Conservation (phyloP, 2,888 invertebrate genomes). For the Ochropleura plecta region DNA sequence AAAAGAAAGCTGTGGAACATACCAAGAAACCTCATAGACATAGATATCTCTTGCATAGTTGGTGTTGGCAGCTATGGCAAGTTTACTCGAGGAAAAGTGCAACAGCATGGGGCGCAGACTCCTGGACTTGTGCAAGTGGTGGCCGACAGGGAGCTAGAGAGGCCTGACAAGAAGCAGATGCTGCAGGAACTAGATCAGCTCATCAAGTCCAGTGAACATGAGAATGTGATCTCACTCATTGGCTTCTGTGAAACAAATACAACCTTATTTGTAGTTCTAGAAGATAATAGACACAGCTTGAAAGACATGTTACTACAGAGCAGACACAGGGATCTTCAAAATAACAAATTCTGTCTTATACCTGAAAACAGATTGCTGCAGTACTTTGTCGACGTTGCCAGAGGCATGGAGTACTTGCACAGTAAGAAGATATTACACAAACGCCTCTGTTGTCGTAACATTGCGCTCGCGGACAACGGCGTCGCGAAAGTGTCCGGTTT, state of each 20-base stretch:
- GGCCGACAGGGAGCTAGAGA: conserved; percentile 89
- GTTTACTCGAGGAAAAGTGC: conserved; percentile 93
- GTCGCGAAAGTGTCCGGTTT: conserved; percentile 94
- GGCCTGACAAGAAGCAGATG: conserved; percentile 89
- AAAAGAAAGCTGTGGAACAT: conserved; percentile 94
- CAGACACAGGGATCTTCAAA: conserved; percentile 88
- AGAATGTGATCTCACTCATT: conserved; percentile 93
- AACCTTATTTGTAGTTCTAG: conserved; percentile 93
- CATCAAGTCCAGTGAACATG: conserved; percentile 92
- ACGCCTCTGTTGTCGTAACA: conserved; percentile 93
- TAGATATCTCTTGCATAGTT: conserved; percentile 93
- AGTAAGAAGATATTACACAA: conserved; percentile 93
- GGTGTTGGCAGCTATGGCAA: conserved; percentile 95
- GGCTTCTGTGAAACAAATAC: conserved; percentile 95
- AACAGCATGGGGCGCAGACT: conserved; percentile 90
- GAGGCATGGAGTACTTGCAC: conserved; percentile 93
- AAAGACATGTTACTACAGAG: conserved; percentile 93
- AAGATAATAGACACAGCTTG: conserved; percentile 92
- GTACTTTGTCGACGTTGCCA: conserved; percentile 92
- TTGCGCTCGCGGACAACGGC: conserved; percentile 92
- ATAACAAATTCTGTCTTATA: conserved; percentile 90
- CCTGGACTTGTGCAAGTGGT: conserved; percentile 92
- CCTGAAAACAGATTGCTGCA: conserved; percentile 92
- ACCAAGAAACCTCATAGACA: conserved; percentile 93
- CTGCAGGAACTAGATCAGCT: conserved; percentile 94